Evolutionary conservation across 1,140 invertebrate species (phyloP).

Genomic region (Triops cancriformis): DNA sequence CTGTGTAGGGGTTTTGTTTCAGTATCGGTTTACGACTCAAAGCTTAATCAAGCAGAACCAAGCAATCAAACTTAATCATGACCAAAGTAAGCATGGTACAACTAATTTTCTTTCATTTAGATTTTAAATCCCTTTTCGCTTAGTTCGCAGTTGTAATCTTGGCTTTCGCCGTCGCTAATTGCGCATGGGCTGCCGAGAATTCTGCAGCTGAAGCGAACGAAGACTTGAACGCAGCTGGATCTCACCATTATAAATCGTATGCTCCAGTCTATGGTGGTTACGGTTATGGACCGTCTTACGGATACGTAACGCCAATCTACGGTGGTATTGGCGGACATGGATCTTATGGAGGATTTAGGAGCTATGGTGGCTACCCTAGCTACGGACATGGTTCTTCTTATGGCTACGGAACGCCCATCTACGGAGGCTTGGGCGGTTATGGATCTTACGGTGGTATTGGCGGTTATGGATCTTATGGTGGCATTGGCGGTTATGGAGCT

Average conservation of each 20-base stretch:
- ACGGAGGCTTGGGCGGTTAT: neutral
- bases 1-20: neutral
- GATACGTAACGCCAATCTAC: neutral
- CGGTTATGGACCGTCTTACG: neutral
- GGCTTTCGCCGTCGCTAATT: neutral
- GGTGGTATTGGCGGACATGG: neutral
- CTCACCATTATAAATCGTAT: neutral
- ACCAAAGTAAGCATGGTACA: neutral
- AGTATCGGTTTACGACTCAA: slow-evolving; percentile 1
- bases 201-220: neutral
- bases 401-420: neutral
- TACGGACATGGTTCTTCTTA: neutral
- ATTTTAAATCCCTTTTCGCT: neutral
- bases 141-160: neutral
- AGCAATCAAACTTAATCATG: neutral
- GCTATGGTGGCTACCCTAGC: neutral
- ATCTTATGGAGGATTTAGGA: neutral
- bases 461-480: neutral
- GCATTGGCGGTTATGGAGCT: neutral
- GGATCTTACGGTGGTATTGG: neutral
- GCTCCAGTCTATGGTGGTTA: neutral
- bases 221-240: neutral
- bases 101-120: neutral
- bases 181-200: neutral
- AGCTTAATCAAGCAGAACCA: neutral